These are phyloP conservation scores for Mylabris sibirica DNA, from an alignment of 2,888 invertebrate genomes.

Conservation along the genomic window DNA sequence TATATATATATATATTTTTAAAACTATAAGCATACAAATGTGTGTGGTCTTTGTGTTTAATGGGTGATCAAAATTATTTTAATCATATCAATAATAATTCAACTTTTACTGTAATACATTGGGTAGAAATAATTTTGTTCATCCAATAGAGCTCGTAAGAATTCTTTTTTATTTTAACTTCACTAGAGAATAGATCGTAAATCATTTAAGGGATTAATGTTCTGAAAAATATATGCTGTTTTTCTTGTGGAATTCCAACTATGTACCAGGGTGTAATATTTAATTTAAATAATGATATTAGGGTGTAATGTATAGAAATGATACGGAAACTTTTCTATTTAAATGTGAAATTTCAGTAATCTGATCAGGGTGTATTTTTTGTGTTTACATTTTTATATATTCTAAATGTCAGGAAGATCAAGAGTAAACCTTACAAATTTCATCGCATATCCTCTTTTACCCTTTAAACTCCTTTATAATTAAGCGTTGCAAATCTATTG, in stretches of 20 bases:
- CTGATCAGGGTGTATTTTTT: background rate
- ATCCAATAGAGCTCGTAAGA: background rate
- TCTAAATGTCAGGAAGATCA: too few relatives aligned
- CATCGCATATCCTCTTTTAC: background rate
- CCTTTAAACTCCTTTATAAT: constrained; percentile 20
- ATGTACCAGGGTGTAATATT: background rate
- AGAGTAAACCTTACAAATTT: background rate
- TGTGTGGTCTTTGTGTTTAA: background rate
- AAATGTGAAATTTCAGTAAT: background rate
- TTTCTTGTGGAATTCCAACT: background rate
- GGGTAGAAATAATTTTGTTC: constrained; percentile 4
- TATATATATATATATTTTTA: background rate
- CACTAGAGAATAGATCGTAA: background rate
- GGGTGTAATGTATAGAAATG: background rate
- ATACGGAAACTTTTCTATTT: background rate
- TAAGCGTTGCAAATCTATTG: constrained; percentile 38
- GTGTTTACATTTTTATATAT: background rate
- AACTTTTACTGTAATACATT: background rate
- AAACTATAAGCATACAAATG: background rate
- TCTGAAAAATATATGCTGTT: constrained; percentile 4
- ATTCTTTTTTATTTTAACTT: background rate
- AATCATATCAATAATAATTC: background rate
- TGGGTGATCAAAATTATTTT: background rate
- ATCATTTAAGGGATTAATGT: constrained; percentile 8
- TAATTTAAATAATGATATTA: background rate